Evolutionary conservation across 2,797 vertebrate genomes (phyloP), one percentile per base, ranked within the genome.

Genomic region (Darevskia nairensis): DNA sequence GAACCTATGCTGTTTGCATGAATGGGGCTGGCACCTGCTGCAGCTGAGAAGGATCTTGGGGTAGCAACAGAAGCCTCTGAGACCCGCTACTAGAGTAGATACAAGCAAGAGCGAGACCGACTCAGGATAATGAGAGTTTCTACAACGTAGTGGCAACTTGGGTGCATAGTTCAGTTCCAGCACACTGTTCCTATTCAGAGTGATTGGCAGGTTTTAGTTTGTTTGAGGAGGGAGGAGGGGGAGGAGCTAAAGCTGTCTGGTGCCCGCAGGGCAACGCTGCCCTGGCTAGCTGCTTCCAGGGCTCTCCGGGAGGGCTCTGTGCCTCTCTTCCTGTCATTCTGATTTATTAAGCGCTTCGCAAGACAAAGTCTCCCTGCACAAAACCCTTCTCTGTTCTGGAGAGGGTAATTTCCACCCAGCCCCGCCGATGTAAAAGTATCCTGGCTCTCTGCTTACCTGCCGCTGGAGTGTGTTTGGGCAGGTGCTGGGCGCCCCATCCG

Each of bases 261-360:
- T 46, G 6, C n/a, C 32, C 0, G 13, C 35, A 7, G 74, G 80
- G 75, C 66, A n/a, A 27, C 10, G 5, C 23, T 25, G n/a, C n/a
- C 35, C 23, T 27, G 41, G 13, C 13, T 68, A 6, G 61, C 46
- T 11, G 32, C 17, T 50, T n/a, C 85, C 68, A 59, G 46, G 29
- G 17, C 10, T 39, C 59, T 10, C 39, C 59, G 29, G 68, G 11
- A 72, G 50, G 15, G 8, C 82, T 69, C 82, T 85, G 89, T 82
- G 80, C 72, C 82, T 90, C 91, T 84, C 89, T 86, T 72, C 79
- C 92, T 92, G 92, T 91, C 93, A 92, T 25, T 50, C 74, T 95
- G 94, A 96, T 95, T 94, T 91, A 95, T 95, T 87, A 89, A 90
- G 92, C 41, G 8, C 89, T 95, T 55, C 89, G 85, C 91, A 89